phyloP scores from a whole-genome alignment of 1,140 invertebrate species.

The Capitella teleta region DNA sequence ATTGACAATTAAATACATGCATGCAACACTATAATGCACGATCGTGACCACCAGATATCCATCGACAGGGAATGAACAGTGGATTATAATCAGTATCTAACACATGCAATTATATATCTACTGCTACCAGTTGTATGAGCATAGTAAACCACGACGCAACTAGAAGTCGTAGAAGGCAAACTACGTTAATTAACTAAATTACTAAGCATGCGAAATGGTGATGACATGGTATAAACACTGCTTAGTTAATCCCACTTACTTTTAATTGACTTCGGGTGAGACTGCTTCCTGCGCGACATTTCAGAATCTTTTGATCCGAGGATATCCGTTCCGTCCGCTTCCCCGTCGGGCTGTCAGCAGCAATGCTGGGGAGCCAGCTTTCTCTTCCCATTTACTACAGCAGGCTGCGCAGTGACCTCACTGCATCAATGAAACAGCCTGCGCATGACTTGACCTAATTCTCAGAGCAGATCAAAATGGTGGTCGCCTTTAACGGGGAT shows the following conservation, averaged over 20 bases:
- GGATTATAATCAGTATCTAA: too few species aligned
- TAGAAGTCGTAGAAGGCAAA: not conserved
- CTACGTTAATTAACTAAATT: not conserved
- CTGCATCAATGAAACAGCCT: too few species aligned
- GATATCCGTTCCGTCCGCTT: not conserved
- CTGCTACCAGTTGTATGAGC: not conserved
- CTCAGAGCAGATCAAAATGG: too few species aligned
- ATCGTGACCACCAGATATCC: too few species aligned
- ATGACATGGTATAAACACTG: too few species aligned
- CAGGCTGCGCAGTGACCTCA: conserved; percentile 2
- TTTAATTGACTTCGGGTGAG: conserved; percentile 1
- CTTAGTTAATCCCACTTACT: conserved; percentile 1
- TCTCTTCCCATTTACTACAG: not conserved
- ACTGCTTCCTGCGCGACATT: conserved; percentile 5
- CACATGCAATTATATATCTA: not conserved
- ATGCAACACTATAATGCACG: too few species aligned
- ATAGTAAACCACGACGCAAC: not conserved
- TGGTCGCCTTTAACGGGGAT: too few species aligned
- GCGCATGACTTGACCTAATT: too few species aligned
- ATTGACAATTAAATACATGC: too few species aligned
- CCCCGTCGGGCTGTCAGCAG: conserved; percentile 2
- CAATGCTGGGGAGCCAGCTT: not conserved
- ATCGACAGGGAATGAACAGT: too few species aligned
- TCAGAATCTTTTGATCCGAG: not conserved
- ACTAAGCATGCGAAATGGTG: too few species aligned